Evolutionary conservation across 1,140 invertebrate species (phyloP), one percentile per base, ranked within the genome.

Genomic region (Grapholita molesta): DNA sequence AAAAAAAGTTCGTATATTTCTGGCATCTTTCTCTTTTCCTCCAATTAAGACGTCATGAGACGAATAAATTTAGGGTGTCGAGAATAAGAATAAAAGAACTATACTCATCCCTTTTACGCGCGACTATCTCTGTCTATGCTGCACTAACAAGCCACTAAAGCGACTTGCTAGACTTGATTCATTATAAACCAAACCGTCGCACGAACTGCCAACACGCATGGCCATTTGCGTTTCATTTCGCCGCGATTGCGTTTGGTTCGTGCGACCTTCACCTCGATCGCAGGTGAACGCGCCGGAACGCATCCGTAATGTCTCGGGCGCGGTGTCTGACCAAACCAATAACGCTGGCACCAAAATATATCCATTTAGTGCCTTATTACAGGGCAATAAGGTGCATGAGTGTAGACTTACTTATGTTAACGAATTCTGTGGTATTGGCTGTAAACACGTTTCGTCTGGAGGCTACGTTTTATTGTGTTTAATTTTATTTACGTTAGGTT

Each of bases 231-330:
- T 78, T 74, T 72, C 67, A 71, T 73, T 77, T 77, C 73, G 74
- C 74, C 70, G 70, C 74, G 76, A 67, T 76, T 71, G 73, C 75
- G 81, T 85, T 84, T 71, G 72, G 81, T 84, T 83, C 82, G 81
- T 74, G 76, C 71, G 75, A 87, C 88, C 88, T 90, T 90, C 84
- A 88, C 88, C 85, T 87, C 79, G 73, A 83, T 87, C 74, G 77
- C 78, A 83, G 83, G 80, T 85, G 84, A 79, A 82, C 80, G 80
- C 74, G 79, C 76, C 55, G 67, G 74, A 72, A 74, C 74, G 73
- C 72, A 75, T 67, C 71, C 70, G 69, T 76, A 73, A 73, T 73
- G 69, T 69, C 67, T 68, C 67, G 64, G 64, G 64, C 69, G 71
- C 67, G 74, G 28, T 64, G 55, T 30, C 55, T 30, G 28, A 61